Base-by-base conservation (phyloP, 2,888 invertebrate species). In the Metellina segmentata region DNA sequence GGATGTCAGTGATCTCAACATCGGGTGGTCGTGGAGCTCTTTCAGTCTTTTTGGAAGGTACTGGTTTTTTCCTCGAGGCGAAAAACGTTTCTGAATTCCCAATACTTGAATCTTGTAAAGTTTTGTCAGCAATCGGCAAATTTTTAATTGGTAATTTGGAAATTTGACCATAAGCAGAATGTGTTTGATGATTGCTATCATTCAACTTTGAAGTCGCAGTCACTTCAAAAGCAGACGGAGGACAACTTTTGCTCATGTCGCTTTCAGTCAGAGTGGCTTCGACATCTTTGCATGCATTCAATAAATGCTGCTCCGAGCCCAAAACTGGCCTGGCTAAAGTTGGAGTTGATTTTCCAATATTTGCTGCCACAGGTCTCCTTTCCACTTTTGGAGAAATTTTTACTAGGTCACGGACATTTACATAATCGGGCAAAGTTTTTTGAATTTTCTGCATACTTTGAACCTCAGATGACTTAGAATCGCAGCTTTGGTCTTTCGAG, bases 1-100 rank as follows among this genome's bases (percentile, higher is more conserved):
- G 75, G 7, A 52, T 53, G 51, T 81, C 49, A 20, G 53, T 19
- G 16, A 69, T 49, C 61, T 61, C 13, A 6, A 61, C 16, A 34
- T 79, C 81, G 1, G 91, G 91, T 9, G 91, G 91, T 49, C 81
- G 34, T 13, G 91, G 91, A 69, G 91, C 91, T 16, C 85, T 70
- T 53, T 89, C 91, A 70, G 53, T 69, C 34, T 92, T 92, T 70
- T 75, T 92, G 49, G 91, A 92, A 20, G 85, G 82, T 19, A 16
- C 19, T 71, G 70, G 49, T 61, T 86, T 89, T 51, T 71, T 89
- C 48, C 72, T 78, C 4, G 20, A 7, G 11, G 69, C 6, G 7
- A 11, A 1, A 82, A 34, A 7, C 2, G 7, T 61, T 69, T 75
- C 53, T 1, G 61, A 16, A 74, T 16, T 79, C 19, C 49, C 49